Percentiles rank a stretch among this genome's conserved stretches.
Evolutionary conservation across 2,888 invertebrate genomes (phyloP).

Genomic region (Pollenia labialis): DNA sequence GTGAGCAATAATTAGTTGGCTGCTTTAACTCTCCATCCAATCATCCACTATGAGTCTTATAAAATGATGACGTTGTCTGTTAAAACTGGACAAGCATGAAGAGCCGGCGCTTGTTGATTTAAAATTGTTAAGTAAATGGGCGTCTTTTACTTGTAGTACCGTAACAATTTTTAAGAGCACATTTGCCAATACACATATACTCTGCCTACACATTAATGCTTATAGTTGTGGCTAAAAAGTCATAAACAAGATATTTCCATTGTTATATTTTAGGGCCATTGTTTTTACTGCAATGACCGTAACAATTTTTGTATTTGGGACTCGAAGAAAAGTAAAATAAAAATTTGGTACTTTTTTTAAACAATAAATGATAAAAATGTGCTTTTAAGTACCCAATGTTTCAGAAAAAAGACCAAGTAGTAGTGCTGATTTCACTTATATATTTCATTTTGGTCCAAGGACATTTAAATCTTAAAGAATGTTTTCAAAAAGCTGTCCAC

Average conservation of each 20-base stretch:
- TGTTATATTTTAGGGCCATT: constrained; percentile 71
- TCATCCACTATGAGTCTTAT: not conserved
- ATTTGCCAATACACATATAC: constrained; percentile 76
- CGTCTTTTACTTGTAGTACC: constrained; percentile 53
- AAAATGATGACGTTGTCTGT: constrained; percentile 75
- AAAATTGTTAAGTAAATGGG: constrained; percentile 56
- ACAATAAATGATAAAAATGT: no score
- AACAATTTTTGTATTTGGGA: constrained; percentile 75
- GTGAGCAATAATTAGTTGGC: constrained; percentile 73
- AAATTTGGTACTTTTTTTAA: not conserved
- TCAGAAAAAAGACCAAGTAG: no score
- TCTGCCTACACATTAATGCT: constrained; percentile 5
- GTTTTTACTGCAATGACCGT: constrained; percentile 74
- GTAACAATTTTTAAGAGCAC: constrained; percentile 70
- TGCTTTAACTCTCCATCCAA: not conserved
- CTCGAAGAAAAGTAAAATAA: constrained; percentile 11
- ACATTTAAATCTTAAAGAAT: no score
- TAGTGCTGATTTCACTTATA: no score
- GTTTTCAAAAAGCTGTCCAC: no score
- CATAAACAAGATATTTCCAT: constrained; percentile 81
- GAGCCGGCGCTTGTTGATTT: constrained; percentile 74
- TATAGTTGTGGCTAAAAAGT: constrained; percentile 24
- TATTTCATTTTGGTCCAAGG: no score
- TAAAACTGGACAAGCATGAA: constrained; percentile 73
- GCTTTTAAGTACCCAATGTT: no score